These are phyloP conservation scores for Pyralis farinalis DNA, from an alignment of 2,888 invertebrate species.

Conservation along the genomic window DNA sequence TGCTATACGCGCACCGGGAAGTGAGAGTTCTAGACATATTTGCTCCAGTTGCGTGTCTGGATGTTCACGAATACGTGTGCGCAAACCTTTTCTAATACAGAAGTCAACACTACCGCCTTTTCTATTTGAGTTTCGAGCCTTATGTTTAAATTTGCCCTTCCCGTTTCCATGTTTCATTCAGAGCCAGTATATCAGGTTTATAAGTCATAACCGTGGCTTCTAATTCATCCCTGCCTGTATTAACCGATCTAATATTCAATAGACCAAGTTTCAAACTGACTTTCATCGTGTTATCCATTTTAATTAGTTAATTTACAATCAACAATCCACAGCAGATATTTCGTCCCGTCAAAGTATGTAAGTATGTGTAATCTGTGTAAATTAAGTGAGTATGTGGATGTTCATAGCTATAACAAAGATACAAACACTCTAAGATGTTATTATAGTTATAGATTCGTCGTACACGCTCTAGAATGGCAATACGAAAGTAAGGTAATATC, in stretches of 20 bases:
- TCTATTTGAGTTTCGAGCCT: slow-evolving; percentile 5
- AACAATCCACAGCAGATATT: too few relatives aligned
- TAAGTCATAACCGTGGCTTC: slow-evolving; percentile 2
- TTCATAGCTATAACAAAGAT: too few relatives aligned
- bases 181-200: slow-evolving; percentile 10
- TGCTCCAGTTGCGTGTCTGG: slow-evolving; percentile 19
- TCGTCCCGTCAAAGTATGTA: background rate
- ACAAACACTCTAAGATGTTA: too few relatives aligned
- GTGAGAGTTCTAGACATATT: slow-evolving; percentile 20
- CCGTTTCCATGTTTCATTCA: slow-evolving; percentile 13
- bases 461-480: too few relatives aligned
- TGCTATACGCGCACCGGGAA: slow-evolving; percentile 17
- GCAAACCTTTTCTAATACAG: slow-evolving; percentile 10
- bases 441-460: too few relatives aligned
- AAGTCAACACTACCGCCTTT: slow-evolving; percentile 14
- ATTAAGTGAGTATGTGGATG: background rate
- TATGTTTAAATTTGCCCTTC: slow-evolving; percentile 9
- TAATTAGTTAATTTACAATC: background rate
- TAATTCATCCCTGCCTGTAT: slow-evolving; percentile 22
- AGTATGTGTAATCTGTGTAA: slow-evolving; percentile 2
- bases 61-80: slow-evolving; percentile 11
- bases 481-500: too few relatives aligned
- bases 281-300: background rate
- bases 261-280: slow-evolving; percentile 19
- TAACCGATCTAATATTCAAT: slow-evolving; percentile 22